Evolutionary conservation across 2,113 vertebrate species (phyloP), one percentile per base, ranked within the genome.

Genomic region (Petroica traversi): DNA sequence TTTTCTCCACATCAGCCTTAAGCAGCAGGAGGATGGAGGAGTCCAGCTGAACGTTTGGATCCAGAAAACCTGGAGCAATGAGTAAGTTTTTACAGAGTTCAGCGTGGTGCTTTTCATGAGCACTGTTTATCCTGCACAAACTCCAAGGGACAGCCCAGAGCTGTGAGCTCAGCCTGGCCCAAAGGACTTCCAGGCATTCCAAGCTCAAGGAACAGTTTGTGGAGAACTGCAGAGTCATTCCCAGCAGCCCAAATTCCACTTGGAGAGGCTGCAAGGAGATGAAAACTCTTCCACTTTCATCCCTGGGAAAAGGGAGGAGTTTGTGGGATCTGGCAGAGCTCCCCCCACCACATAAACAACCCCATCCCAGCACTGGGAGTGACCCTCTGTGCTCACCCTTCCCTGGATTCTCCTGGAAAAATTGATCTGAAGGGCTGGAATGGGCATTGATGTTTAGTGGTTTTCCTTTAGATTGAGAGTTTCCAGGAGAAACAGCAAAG

Each of bases 341-440:
- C 25, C 10, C 10, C 0, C 28, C 31, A 26, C 7, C 34, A 11
- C 2, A 45, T 4, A 31, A 25, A 5, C 33, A 11, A 3, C 8
- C 9, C 38, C 61, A 11, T 16, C 74, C 14, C 55, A 28, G 0
- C 28, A 8, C 48, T 14, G 28, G 1, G 10, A 51, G 29, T 19
- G 54, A 9, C 8, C 11, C 6, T 0, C 19, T 34, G 31, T 29
- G 2, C 16, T 41, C 55, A 6, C 8, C 58, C 19, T 58, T 46
- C 16, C 1, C 62, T 29, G 6, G 0, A 0, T 5, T 15, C 52
- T 4, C 0, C 24, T 22, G 41, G 40, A 6, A 79, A 59, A 34
- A 59, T 2, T 24, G 6, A 7, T 41, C 71, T 34, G 38, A 83
- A 22, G 34, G 5, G 5, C 29, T 59, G 55, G 6, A 38, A 43